Conservation (phyloP, 2,113 vertebrate genomes). For the Datnioides undecimradiatus region DNA sequence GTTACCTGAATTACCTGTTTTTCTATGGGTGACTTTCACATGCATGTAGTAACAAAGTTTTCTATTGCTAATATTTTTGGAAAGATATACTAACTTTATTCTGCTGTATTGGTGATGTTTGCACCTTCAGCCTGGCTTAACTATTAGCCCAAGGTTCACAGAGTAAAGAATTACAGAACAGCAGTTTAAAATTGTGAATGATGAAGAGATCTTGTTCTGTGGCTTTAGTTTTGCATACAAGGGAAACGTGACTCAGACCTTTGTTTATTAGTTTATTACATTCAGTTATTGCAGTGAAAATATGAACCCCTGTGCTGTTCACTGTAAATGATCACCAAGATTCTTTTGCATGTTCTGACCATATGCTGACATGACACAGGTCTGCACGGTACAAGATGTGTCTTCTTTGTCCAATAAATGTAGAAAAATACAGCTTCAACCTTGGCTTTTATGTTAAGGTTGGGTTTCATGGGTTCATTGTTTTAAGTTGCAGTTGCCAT, state of each 20-base stretch:
- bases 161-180: neutral
- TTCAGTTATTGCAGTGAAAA: conserved; percentile 10
- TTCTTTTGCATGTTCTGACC: conserved; percentile 33
- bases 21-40: neutral
- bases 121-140: neutral
- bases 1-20: conserved; percentile 30
- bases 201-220: neutral
- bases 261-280: conserved; percentile 12
- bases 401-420: neutral
- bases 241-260: conserved; percentile 31
- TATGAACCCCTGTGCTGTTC: conserved; percentile 39
- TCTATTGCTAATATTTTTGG: neutral
- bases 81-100: neutral
- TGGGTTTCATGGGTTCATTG: neutral
- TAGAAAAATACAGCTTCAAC: neutral
- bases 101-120: neutral
- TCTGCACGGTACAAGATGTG: neutral
- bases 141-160: neutral
- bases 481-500: neutral
- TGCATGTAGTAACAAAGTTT: conserved; percentile 15
- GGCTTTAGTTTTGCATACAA: neutral
- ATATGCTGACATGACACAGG: neutral
- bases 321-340: conserved; percentile 54
- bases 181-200: neutral
- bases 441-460: neutral